Evolutionary conservation across 2,888 invertebrate species (phyloP), one percentile per base, ranked within the genome.

Genomic region (Drosophila siamana): DNA sequence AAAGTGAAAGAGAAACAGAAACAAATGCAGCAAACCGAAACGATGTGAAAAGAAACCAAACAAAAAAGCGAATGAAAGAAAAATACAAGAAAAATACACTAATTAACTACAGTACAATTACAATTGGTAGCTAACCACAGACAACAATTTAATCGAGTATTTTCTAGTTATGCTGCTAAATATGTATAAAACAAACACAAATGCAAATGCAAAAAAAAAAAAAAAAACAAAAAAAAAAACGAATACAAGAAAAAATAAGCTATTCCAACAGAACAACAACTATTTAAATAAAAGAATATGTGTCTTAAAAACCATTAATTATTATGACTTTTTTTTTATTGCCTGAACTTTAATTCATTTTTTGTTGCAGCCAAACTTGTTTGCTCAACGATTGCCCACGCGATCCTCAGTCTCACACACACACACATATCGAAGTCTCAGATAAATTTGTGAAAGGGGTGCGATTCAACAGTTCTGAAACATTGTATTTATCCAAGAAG

Each of bases 241-340:
- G 22, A 50, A 44, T 59, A 41, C 69, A 50, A 52, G 38, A 16
- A 44, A 67, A 33, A 63, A 61, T 60, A 80, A 52, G 66, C 47
- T 70, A 71, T 78, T 67, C 61, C 69, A 79, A 61, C 41, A 73
- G 63, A 83, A 86, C 51, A 63, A 79, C 88, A 63, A 79, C 88
- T 88, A 83, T 85, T 81, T 69, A 88, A 88, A 85, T 88, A 85
- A 88, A 85, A 80, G 84, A 88, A 86, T 85, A 86, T 88, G 85
- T 85, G 85, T 85, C 82, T 85, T 88, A 74, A 78, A 74, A 78
- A 62, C 48, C 40, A 79, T 79, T 80, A 86, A 83, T 74, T 76
- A 69, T 64, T 47, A 16, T 64, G 80, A 54, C 50, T 86, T 33
- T 86, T n/a, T n/a, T 87, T 76, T 88, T 75, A 70, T 74, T 76